Percentiles rank a stretch among this genome's conserved stretches.
Evolutionary conservation across 2,888 invertebrate genomes (phyloP).

Genomic region (Drosophila merina): DNA sequence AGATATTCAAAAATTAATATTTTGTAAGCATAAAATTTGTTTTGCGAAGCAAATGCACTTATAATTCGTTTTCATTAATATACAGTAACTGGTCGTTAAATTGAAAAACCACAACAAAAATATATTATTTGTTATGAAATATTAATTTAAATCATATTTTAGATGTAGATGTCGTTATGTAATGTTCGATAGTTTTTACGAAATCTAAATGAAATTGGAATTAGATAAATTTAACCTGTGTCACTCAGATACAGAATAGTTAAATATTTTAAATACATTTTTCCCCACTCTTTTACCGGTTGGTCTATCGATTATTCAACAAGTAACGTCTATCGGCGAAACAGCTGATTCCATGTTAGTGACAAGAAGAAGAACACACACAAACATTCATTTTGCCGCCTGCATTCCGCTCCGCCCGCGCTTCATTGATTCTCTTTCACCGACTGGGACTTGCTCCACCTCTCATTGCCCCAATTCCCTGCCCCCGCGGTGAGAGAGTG

Average conservation of each 20-base stretch:
- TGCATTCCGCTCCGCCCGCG: conserved; percentile 41
- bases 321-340: conserved; percentile 37
- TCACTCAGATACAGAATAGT: background rate
- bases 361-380: conserved; percentile 51
- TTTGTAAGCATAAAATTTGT: background rate
- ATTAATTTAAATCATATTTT: too few species aligned
- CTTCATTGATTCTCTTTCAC: conserved; percentile 41
- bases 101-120: too few species aligned
- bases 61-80: too few species aligned
- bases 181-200: background rate
- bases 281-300: background rate
- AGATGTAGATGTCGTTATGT: background rate
- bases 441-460: background rate
- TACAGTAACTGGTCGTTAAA: too few species aligned
- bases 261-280: background rate
- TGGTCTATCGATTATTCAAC: conserved; percentile 42
- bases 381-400: conserved; percentile 63
- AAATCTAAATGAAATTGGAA: background rate
- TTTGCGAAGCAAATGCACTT: background rate
- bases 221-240: background rate
- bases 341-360: conserved; percentile 34
- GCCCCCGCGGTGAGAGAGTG: conserved; percentile 5
- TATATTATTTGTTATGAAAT: too few species aligned
- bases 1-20: background rate
- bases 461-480: conserved; percentile 3